phyloP scores from a whole-genome alignment of 2,888 invertebrate genomes.

The Rhopalosiphum nymphaeae region DNA sequence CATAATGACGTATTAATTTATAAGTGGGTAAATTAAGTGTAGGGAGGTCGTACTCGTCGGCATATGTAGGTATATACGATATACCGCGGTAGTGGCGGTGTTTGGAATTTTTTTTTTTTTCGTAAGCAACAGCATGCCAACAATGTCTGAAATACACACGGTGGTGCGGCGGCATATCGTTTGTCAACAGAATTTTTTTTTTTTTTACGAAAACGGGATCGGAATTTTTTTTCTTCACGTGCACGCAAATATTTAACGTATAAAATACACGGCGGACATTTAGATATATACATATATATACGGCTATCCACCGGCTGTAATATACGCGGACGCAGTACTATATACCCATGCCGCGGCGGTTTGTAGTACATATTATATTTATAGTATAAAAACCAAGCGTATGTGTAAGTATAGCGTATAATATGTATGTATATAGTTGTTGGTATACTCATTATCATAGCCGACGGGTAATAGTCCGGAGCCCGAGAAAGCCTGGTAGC shows the following conservation, averaged over 20 bases:
- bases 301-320: not conserved
- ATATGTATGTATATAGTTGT: not conserved
- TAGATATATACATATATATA: not conserved
- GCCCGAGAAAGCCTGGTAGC: constrained; percentile 30
- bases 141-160: not conserved
- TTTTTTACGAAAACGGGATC: not conserved
- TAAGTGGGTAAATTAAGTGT: not conserved
- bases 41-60: not conserved
- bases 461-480: constrained; percentile 9
- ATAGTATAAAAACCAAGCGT: not conserved
- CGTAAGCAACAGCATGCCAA: not conserved
- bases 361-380: not conserved
- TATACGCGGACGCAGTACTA: not conserved
- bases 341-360: not conserved
- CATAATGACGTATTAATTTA: not conserved
- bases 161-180: not conserved
- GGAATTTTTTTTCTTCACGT: not conserved
- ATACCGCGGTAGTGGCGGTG: not conserved
- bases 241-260: not conserved
- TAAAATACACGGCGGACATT: not conserved
- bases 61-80: not conserved
- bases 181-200: not conserved
- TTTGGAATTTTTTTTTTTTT: not conserved
- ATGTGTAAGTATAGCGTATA: not conserved
- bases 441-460: constrained; percentile 20